These are phyloP conservation scores for Poeciliopsis prolifica DNA, from an alignment of 2,113 vertebrate species.

Conservation along the genomic window DNA sequence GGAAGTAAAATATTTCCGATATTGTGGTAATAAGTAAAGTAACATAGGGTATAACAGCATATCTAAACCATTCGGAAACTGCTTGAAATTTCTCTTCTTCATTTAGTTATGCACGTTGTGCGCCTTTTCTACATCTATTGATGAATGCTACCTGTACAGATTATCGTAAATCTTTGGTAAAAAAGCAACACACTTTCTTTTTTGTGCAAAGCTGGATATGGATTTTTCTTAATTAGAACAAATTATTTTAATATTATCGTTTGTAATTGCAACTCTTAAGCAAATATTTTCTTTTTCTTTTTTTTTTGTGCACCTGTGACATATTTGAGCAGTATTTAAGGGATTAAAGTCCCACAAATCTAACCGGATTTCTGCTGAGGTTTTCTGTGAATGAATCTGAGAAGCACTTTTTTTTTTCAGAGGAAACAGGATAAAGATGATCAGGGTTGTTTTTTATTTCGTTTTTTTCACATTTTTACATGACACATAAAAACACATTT, in stretches of 20 bases:
- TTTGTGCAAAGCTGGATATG: neutral
- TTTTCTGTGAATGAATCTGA: conserved; percentile 26
- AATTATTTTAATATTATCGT: neutral
- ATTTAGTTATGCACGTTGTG: no score
- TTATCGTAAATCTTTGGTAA: no score
- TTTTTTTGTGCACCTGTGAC: neutral
- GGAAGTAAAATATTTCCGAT: neutral
- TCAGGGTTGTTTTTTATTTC: neutral
- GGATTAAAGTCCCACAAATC: neutral
- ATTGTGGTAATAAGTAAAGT: neutral
- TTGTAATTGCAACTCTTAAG: no score
- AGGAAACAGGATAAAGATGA: conserved; percentile 3
- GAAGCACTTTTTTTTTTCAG: neutral
- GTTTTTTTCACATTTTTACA: neutral
- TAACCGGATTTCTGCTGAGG: neutral
- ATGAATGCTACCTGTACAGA: no score
- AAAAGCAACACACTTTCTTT: neutral
- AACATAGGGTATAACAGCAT: no score
- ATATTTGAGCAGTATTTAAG: conserved; percentile 13
- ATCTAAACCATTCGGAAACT: no score
- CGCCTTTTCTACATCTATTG: no score
- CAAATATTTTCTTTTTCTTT: no score
- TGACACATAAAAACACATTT: neutral
- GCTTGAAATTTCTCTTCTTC: no score
- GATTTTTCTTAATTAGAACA: neutral